A percentile compares a stretch with the other conserved stretches of the same genome.
These are phyloP conservation scores for Sinelater perroti DNA, from an alignment of 2,888 invertebrate genomes.

Conservation along the genomic window DNA sequence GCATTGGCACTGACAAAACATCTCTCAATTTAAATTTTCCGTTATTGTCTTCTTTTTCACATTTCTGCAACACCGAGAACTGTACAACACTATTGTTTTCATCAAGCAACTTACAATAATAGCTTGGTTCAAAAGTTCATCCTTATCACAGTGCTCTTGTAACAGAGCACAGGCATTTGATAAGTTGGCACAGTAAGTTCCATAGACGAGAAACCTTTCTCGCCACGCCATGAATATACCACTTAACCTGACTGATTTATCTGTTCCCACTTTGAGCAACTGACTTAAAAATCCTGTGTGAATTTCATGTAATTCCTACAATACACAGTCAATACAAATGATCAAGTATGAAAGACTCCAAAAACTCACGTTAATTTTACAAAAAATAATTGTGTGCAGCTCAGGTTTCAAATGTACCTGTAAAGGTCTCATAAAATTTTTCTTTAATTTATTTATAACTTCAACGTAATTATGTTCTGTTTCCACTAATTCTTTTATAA, in stretches of 20 bases:
- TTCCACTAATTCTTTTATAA: slow-evolving; percentile 91
- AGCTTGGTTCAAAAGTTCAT: slow-evolving; percentile 71
- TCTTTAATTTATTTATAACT: slow-evolving; percentile 85
- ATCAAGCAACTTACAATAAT: slow-evolving; percentile 68
- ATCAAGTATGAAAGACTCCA: neutral
- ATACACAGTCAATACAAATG: slow-evolving; percentile 23
- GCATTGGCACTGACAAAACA: slow-evolving; percentile 97
- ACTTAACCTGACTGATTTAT: slow-evolving; percentile 71
- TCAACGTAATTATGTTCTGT: slow-evolving; percentile 98
- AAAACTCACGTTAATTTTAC: slow-evolving; percentile 81
- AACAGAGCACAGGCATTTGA: slow-evolving; percentile 87
- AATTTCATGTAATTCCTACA: slow-evolving; percentile 83
- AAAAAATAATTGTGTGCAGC: slow-evolving; percentile 84
- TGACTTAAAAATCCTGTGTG: slow-evolving; percentile 87
- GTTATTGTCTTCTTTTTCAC: slow-evolving; percentile 93
- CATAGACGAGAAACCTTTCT: slow-evolving; percentile 91
- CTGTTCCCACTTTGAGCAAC: slow-evolving; percentile 75
- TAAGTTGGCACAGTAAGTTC: slow-evolving; percentile 95
- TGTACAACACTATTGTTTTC: no score
- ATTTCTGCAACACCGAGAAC: slow-evolving; percentile 69
- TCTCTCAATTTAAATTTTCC: slow-evolving; percentile 95
- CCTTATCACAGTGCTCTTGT: slow-evolving; percentile 77
- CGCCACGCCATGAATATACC: slow-evolving; percentile 92
- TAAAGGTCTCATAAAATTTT: slow-evolving; percentile 82
- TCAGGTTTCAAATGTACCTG: slow-evolving; percentile 75